A percentile compares a stretch with the other conserved stretches of the same genome.
phyloP scores from a whole-genome alignment of 2,888 invertebrate species.

The Gymnoscelis rufifasciata region DNA sequence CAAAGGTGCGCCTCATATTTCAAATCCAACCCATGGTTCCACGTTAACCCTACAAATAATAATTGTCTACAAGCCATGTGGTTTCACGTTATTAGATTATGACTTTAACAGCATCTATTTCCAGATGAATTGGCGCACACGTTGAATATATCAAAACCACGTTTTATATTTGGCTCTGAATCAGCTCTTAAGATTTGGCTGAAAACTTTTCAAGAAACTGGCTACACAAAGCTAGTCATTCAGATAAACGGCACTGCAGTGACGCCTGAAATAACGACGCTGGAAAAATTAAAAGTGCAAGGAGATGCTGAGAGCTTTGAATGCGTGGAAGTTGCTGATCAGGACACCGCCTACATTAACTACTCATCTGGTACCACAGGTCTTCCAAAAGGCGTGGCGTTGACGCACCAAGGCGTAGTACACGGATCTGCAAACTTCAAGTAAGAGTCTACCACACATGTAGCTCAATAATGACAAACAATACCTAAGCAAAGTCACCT shows the following conservation, averaged over 20 bases:
- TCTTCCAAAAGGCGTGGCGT: slow-evolving; percentile 85
- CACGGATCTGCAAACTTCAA: slow-evolving; percentile 38
- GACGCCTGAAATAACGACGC: slow-evolving; percentile 17
- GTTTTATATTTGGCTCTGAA: slow-evolving; percentile 78
- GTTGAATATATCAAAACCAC: slow-evolving; percentile 81
- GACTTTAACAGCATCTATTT: slow-evolving; percentile 24
- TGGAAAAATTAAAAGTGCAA: slow-evolving; percentile 20
- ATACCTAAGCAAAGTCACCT: neutral
- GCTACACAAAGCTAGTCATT: slow-evolving; percentile 69
- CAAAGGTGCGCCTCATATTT: too few relatives aligned
- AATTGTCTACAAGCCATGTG: too few relatives aligned
- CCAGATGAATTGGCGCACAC: slow-evolving; percentile 82
- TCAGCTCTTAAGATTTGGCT: slow-evolving; percentile 30
- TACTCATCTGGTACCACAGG: slow-evolving; percentile 85
- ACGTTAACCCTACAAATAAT: too few relatives aligned
- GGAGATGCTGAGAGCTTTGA: slow-evolving; percentile 25
- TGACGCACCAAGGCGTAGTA: slow-evolving; percentile 73
- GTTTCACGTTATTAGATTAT: slow-evolving; percentile 3
- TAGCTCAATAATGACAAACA: too few relatives aligned
- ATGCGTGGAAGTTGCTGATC: slow-evolving; percentile 27
- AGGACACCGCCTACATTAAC: slow-evolving; percentile 50
- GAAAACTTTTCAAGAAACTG: slow-evolving; percentile 28
- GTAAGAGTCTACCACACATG: slow-evolving; percentile 8
- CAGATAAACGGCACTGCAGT: slow-evolving; percentile 28
- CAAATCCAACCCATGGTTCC: too few relatives aligned